Evolutionary conservation across 1,140 invertebrate species (phyloP).

Genomic region (Ectropis grisescens): DNA sequence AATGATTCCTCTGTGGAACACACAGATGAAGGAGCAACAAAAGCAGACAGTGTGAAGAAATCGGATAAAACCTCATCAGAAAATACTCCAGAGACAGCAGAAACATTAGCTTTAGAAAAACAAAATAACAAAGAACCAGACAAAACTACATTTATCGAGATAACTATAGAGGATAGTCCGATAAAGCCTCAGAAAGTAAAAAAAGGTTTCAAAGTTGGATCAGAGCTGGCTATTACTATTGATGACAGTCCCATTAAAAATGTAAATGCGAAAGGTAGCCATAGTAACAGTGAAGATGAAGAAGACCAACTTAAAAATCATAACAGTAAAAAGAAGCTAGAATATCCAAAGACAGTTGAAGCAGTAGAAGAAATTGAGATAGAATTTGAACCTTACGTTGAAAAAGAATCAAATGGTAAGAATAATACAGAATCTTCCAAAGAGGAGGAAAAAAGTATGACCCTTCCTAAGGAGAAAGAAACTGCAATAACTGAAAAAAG

Average conservation of each 20-base stretch:
- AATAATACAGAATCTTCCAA: no score
- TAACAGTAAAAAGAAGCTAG: slow-evolving; percentile 48
- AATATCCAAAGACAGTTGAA: slow-evolving; percentile 31
- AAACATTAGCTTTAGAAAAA: slow-evolving; percentile 18
- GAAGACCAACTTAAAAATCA: slow-evolving; percentile 17
- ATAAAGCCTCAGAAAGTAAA: slow-evolving; percentile 28
- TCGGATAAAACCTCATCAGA: no score
- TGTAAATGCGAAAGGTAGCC: slow-evolving; percentile 8
- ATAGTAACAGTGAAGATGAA: slow-evolving; percentile 16
- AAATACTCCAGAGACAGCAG: not conserved
- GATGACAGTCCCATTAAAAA: slow-evolving; percentile 51
- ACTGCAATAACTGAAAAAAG: no score
- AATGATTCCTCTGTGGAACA: no score
- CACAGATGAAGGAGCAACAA: no score
- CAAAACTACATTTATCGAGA: slow-evolving; percentile 33
- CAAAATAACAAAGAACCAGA: slow-evolving; percentile 50
- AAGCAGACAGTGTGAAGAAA: not conserved
- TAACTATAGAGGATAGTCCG: slow-evolving; percentile 59
- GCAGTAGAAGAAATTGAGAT: slow-evolving; percentile 27
- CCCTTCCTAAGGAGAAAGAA: no score
- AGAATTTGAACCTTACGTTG: slow-evolving; percentile 14
- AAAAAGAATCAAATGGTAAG: no score
- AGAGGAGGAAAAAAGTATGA: no score
- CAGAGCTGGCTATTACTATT: slow-evolving; percentile 38
- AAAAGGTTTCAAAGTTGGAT: slow-evolving; percentile 18